Conservation (phyloP, 2,888 invertebrate genomes). For the Hipparchia semele region DNA sequence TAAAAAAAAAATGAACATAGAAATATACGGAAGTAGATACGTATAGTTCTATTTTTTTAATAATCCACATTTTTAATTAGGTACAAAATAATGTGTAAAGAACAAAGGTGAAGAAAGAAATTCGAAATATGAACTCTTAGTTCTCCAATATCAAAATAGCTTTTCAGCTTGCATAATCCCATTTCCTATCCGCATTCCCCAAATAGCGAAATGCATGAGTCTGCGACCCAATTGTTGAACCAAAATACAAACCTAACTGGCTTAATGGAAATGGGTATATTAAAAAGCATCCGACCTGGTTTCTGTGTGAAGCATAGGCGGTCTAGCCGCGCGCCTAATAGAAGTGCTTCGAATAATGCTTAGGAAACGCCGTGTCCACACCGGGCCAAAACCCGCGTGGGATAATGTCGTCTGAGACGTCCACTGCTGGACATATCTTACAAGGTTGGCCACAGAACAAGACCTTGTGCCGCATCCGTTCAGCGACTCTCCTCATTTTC, state of each 20-base stretch:
- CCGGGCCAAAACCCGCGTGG: neutral
- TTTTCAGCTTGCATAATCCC: constrained; percentile 18
- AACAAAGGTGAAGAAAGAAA: too few species aligned
- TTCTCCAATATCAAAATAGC: constrained; percentile 4
- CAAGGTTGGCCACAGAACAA: too few species aligned
- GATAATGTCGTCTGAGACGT: too few species aligned
- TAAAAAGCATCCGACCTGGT: constrained; percentile 55
- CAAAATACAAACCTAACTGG: constrained; percentile 45
- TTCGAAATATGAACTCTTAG: neutral
- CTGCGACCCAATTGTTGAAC: constrained; percentile 50
- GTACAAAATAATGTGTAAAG: too few species aligned
- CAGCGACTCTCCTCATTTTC: too few species aligned
- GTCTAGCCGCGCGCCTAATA: constrained; percentile 49
- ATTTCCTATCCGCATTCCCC: constrained; percentile 35
- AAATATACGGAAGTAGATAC: too few species aligned
- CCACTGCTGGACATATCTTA: too few species aligned
- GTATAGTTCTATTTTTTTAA: too few species aligned
- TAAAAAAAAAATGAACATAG: too few species aligned
- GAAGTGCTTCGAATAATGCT: constrained; percentile 51
- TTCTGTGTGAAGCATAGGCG: constrained; percentile 48
- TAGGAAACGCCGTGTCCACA: constrained; percentile 1
- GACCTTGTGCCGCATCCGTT: too few species aligned
- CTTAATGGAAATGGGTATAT: constrained; percentile 47
- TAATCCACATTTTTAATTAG: too few species aligned
- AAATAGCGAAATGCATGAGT: constrained; percentile 41